Percentiles rank a stretch among this genome's conserved stretches.
Evolutionary conservation across 2,888 invertebrate species (phyloP).

Genomic region (Andricus curvator): DNA sequence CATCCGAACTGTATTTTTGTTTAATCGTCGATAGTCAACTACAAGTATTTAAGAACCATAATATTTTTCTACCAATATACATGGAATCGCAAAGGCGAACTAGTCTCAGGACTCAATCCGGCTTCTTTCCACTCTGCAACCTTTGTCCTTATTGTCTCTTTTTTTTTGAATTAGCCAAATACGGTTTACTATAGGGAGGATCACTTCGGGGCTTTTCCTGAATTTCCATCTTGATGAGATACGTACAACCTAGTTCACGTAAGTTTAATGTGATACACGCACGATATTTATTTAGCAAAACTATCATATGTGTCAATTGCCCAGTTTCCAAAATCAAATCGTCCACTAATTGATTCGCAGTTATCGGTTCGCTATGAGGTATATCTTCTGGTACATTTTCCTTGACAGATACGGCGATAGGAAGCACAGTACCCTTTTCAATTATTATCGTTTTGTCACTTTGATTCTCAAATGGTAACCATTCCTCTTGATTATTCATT

Average conservation of each 20-base stretch:
- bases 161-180: background rate
- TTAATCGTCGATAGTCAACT: background rate
- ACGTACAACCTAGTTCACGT: no score
- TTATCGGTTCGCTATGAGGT: background rate
- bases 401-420: no score
- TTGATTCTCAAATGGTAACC: no score
- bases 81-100: slow-evolving; percentile 38
- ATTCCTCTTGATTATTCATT: no score
- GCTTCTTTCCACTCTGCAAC: slow-evolving; percentile 30
- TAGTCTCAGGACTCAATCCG: slow-evolving; percentile 35
- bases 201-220: no score
- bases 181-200: no score
- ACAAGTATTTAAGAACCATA: slow-evolving; percentile 36
- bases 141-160: slow-evolving; percentile 9
- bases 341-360: background rate
- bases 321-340: background rate
- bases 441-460: no score
- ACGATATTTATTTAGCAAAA: background rate
- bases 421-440: no score
- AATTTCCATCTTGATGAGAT: background rate
- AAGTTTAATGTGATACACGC: background rate
- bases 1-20: slow-evolving; percentile 19
- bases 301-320: background rate
- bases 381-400: background rate
- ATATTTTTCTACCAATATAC: slow-evolving; percentile 46